Base-by-base conservation (phyloP, 30 jellyfish, hydroid and myxozoan genomes). In the Aurelia aurita complex sp. Pacific region DNA sequence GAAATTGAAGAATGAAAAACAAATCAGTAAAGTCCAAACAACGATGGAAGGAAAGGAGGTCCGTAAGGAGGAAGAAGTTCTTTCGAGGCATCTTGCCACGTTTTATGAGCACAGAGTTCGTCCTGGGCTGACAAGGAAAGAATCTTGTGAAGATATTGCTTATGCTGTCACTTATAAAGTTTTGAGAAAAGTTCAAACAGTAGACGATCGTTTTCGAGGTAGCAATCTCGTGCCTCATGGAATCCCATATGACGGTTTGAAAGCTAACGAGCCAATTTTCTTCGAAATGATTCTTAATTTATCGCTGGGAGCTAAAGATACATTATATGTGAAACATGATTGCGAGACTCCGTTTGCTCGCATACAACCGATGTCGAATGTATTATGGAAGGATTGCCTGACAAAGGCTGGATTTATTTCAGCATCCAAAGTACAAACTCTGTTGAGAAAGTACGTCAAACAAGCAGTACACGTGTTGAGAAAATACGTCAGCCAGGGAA, bases 391-490 rank as follows among this genome's bases (percentile, higher is more conserved):
- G 13, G 97, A 90, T 57, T 90, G 97, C 57, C 52, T 90, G 88
- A 64, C 88, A 3, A 83, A 72, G 15, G 73, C 85, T 73, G 91
- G 88, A 0, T 76, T 68, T 32, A 90, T 90, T 33, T 76, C 93
- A 18, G 88, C 97, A 3, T 63, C 88, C 33, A 79, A 79, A 60
- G 95, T 90, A 0, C 85, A 62, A 43, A 18, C 54, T 18, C 67
- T 84, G 67, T 69, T 90, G 68, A 85, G 94, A 15, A 87, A 74
- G 35, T 84, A 90, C 73, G 95, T 84, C 1, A 90, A 90, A 57
- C 90, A 81, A 74, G 97, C 97, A 11, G 95, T 90, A 46, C 90
- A 90, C 53, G 97, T 90, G 23, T 36, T 90, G 42, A 74, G 97
- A 77, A 90, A 90, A 33, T 82, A 90, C 89, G 61, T 90, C 63